Conservation (phyloP, 2,797 vertebrate genomes). For the Coccyzus lansbergi region DNA sequence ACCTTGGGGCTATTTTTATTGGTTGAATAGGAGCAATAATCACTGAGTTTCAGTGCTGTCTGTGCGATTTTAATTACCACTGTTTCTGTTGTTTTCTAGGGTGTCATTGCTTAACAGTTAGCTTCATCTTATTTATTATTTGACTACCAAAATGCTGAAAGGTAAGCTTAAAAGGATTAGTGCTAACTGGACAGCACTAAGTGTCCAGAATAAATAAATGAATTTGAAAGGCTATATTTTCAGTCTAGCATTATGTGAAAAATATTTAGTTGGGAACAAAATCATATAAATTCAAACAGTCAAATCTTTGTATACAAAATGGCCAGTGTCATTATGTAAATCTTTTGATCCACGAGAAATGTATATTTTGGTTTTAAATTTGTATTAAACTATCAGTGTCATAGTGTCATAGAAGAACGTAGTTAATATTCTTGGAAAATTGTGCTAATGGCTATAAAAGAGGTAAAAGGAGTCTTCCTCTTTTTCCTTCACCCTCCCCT, state of each 20-base stretch:
- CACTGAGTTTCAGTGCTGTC: background rate
- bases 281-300: background rate
- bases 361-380: background rate
- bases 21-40: background rate
- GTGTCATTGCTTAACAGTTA: background rate
- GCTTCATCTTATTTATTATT: background rate
- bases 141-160: background rate
- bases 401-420: background rate
- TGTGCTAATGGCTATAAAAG: background rate
- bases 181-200: background rate
- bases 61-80: background rate
- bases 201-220: background rate
- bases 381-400: background rate
- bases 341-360: background rate
- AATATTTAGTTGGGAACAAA: conserved; percentile 11
- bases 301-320: background rate
- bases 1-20: background rate
- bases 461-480: background rate
- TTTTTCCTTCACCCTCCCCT: background rate
- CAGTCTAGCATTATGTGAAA: background rate
- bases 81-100: background rate
- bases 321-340: background rate
- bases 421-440: background rate
- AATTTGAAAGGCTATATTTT: background rate
- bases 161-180: background rate